Evolutionary conservation across 2,888 invertebrate species (phyloP).

Genomic region (Subacronicta megacephala): DNA sequence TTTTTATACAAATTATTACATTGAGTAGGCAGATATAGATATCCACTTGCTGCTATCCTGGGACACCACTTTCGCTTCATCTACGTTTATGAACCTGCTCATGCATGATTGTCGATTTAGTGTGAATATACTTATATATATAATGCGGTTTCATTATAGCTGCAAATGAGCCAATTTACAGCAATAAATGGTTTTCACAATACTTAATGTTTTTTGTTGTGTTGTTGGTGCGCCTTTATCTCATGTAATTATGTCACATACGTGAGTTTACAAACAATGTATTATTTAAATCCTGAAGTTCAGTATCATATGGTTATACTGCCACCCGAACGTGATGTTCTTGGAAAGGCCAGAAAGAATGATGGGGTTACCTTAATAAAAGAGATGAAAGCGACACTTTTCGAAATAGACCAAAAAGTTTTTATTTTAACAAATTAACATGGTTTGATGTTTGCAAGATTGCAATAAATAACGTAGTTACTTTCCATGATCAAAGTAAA

Average conservation of each 20-base stretch:
- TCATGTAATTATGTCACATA: conserved; percentile 20
- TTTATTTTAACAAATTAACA: background rate
- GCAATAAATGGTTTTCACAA: background rate
- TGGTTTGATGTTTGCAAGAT: background rate
- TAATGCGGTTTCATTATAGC: background rate
- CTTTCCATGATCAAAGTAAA: background rate
- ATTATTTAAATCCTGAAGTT: conserved; percentile 9
- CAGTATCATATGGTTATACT: background rate
- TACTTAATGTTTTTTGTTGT: too few species aligned
- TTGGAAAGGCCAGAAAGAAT: background rate
- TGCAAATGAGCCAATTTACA: conserved; percentile 4
- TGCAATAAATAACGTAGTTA: background rate
- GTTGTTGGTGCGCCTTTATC: conserved; percentile 19
- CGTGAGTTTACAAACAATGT: too few species aligned
- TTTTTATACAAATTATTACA: too few species aligned
- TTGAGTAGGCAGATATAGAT: too few species aligned
- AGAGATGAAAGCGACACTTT: background rate
- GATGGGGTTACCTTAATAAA: background rate
- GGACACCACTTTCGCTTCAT: too few species aligned
- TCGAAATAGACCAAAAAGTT: background rate
- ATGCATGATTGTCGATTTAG: too few species aligned
- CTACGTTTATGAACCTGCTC: too few species aligned
- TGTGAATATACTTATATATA: too few species aligned
- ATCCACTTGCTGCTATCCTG: too few species aligned
- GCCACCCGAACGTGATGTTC: background rate